Base-by-base conservation (phyloP, 1,140 invertebrate genomes). In the Trachymyrmex septentrionalis region DNA sequence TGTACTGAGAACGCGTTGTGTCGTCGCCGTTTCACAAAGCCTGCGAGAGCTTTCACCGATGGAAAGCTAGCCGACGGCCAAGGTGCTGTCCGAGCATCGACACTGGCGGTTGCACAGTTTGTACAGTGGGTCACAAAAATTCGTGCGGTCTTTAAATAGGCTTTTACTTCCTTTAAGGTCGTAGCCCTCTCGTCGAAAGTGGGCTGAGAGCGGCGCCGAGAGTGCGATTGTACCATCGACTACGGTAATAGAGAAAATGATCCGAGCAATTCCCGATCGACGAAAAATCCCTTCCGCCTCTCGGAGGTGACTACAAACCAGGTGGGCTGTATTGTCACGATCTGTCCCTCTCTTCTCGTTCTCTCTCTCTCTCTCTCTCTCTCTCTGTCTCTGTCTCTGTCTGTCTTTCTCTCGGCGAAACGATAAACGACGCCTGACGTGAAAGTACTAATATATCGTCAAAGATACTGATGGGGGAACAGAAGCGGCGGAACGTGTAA, bases 21-120 rank as follows among this genome's bases (percentile, higher is more conserved):
- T 75, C 50, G 63, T 76, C 27, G 57, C 77, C 72, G 88, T 90
- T 89, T 90, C 89, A 87, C 88, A 77, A 90, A 90, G 85, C 73
- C 75, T 61, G 80, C 34, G 67, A 85, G 87, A 93, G 93, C 93
- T 93, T 94, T 94, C 93, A 92, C 93, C 92, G 89, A 87, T 91
- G 91, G 92, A 93, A 93, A 93, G 93, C 93, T 93, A 91, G 89
- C 92, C 91, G 92, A 91, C 92, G 93, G 86, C 91, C 92, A 93
- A 92, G 91, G 92, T 93, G 88, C 73, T 85, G 86, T 21, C 27
- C 44, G 44, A 7, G 30, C 30, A 64, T 50, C 78, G 19, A 38
- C 82, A n/a, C n/a, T n/a, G 27, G 50, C 64, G 81, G 81, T 55
- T 16, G 64, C 38, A 34, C 27, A 48, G 24, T 50, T 53, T 77